These are phyloP conservation scores for Oryzias curvinotus DNA, from an alignment of 2,113 vertebrate species.

Conservation along the genomic window DNA sequence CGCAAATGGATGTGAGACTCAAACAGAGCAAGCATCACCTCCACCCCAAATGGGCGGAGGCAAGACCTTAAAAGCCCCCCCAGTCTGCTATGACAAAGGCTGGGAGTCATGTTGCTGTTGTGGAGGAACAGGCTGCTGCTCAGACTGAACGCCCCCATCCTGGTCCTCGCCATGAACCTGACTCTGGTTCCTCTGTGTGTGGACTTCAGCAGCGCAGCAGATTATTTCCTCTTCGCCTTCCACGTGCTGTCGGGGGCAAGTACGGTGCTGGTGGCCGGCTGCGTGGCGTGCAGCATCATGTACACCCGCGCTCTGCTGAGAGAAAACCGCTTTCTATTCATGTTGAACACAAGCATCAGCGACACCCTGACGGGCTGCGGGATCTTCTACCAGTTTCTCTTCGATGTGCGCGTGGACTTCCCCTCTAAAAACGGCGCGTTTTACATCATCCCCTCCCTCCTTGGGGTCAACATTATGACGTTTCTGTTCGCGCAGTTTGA, in stretches of 20 bases:
- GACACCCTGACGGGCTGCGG: conserved; percentile 79
- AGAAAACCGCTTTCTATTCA: conserved; percentile 80
- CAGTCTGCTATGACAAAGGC: no score
- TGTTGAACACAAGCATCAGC: conserved; percentile 81
- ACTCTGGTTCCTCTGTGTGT: conserved; percentile 60
- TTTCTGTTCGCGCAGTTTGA: conserved; percentile 80
- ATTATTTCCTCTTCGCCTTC: conserved; percentile 75
- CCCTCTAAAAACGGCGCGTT: conserved; percentile 75
- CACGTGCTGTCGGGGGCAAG: conserved; percentile 75
- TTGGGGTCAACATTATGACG: conserved; percentile 78
- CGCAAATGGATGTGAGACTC: no score
- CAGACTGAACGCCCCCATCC: conserved; percentile 52
- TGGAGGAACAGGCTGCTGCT: conserved; percentile 53
- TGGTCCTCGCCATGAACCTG: no score
- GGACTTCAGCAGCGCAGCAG: conserved; percentile 58
- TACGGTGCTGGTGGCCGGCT: conserved; percentile 70
- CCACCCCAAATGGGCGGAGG: no score
- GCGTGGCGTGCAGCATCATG: conserved; percentile 69
- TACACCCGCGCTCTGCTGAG: conserved; percentile 59
- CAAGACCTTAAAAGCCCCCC: no score
- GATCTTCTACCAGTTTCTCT: conserved; percentile 78
- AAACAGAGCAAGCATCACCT: no score
- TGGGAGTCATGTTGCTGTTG: no score
- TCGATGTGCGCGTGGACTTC: conserved; percentile 79
- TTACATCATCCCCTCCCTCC: conserved; percentile 76